Percentiles rank a stretch among this genome's conserved stretches.
phyloP scores from a whole-genome alignment of 1,140 invertebrate species.

The Drosophila repletoides region DNA sequence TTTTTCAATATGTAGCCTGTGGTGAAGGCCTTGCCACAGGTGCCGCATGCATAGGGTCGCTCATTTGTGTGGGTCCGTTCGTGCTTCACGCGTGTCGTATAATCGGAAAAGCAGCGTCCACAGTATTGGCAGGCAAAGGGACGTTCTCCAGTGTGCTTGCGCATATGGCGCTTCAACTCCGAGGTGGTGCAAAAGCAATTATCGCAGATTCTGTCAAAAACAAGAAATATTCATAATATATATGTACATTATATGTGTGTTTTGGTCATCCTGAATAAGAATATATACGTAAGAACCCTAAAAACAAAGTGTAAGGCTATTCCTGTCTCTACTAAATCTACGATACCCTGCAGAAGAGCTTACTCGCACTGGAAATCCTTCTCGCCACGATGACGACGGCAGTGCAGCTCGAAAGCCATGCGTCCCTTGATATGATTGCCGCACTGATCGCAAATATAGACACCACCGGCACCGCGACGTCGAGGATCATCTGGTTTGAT shows the following conservation, averaged over 20 bases:
- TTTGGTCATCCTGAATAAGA: not conserved
- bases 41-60: conserved; percentile 84
- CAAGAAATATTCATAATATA: not conserved
- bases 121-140: conserved; percentile 71
- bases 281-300: too few species aligned
- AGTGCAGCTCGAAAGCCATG: conserved; percentile 68
- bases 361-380: conserved; percentile 72
- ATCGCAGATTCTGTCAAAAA: conserved; percentile 54
- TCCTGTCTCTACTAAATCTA: not conserved
- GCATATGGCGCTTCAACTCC: conserved; percentile 73
- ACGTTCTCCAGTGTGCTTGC: conserved; percentile 67
- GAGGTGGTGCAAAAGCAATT: conserved; percentile 74
- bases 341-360: conserved; percentile 25
- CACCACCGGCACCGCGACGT: conserved; percentile 54
- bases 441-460: conserved; percentile 70
- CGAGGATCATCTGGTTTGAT: conserved; percentile 51
- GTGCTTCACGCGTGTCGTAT: conserved; percentile 69
- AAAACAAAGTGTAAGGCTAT: not conserved
- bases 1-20: conserved; percentile 82
- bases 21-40: conserved; percentile 85
- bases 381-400: conserved; percentile 67
- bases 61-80: conserved; percentile 84
- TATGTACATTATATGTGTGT: not conserved
- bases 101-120: conserved; percentile 68
- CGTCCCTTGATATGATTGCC: conserved; percentile 69